Base-by-base conservation (phyloP, 53 echinoderm and acorn worm genomes). In the Actinopyga echinites region DNA sequence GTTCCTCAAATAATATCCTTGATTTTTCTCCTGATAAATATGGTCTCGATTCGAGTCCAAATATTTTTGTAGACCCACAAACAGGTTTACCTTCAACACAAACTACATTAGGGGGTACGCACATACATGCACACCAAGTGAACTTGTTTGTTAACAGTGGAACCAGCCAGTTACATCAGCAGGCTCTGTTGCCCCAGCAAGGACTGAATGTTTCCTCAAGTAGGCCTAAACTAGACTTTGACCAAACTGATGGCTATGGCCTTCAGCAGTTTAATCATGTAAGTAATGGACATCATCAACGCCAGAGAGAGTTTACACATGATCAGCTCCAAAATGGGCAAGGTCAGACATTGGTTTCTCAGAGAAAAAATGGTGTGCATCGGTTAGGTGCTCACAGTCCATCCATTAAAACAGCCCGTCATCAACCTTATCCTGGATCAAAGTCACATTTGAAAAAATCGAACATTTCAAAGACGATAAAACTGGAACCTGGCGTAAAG, bases 31-130 rank as follows among this genome's bases (percentile, higher is more conserved):
- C 94, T 3, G 92, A 93, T 54, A 91, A 91, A 57, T 91, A 85
- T 65, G 88, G 88, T 25, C 30, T 91, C 17, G 91, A 88, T 23
- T 38, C 69, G 12, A 49, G 77, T 82, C 28, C 64, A 82, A 34
- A 87, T 84, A 87, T 99, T 32, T 74, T 99, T 34, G 99, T 99
- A 8, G 86, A 99, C 58, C 95, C 99, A 10, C 99, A 99, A 81
- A 99, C 95, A n/a, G 99, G 94, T 3, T 82, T 92, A 58, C 94
- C 95, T 0, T 89, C 95, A 11, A 79, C 89, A 0, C 77, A 61
- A 1, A 22, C 59, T 1, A 80, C 81, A 21, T 37, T 80, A 23
- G 81, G 81, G 20, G 81, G 81, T 26, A 80, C 81, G 22, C 81
- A 80, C 59, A 80, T 80, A 37, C 62, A 58, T 62, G 81, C 81